Conservation (phyloP, 2,113 vertebrate species). For the Megaptera novaeangliae region DNA sequence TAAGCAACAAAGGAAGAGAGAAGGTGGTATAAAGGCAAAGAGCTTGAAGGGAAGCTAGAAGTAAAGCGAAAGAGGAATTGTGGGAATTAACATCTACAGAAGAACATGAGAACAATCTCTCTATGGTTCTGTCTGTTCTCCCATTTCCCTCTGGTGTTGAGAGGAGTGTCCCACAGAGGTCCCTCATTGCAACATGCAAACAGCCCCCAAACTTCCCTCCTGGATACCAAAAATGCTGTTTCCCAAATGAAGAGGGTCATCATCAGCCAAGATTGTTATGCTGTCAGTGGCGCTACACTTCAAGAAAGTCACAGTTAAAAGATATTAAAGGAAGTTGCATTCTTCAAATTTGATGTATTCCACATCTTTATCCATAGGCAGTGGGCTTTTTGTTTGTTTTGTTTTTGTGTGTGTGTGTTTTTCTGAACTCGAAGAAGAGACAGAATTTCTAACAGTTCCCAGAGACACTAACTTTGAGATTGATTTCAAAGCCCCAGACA, state of each 20-base stretch:
- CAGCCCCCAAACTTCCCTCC: background rate
- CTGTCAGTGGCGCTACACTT: background rate
- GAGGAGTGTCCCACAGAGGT: background rate
- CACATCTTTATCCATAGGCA: background rate
- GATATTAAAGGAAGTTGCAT: background rate
- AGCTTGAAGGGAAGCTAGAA: background rate
- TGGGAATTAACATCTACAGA: background rate
- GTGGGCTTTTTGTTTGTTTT: background rate
- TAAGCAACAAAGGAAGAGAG: background rate
- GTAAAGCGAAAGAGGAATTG: background rate
- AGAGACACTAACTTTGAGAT: background rate
- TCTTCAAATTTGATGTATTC: background rate
- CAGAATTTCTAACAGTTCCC: background rate
- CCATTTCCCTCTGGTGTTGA: background rate
- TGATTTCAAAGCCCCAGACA: background rate
- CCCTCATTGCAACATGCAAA: background rate
- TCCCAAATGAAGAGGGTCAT: background rate
- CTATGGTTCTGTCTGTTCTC: accelerated
- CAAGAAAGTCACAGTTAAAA: background rate
- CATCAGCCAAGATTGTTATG: background rate
- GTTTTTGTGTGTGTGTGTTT: background rate
- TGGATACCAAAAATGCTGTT: background rate
- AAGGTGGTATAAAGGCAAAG: background rate
- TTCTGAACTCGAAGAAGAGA: background rate
- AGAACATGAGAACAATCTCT: too few relatives aligned